Percentiles rank a stretch among this genome's conserved stretches.
Evolutionary conservation across 1,140 invertebrate species (phyloP).

Genomic region (Drosophila burlai): DNA sequence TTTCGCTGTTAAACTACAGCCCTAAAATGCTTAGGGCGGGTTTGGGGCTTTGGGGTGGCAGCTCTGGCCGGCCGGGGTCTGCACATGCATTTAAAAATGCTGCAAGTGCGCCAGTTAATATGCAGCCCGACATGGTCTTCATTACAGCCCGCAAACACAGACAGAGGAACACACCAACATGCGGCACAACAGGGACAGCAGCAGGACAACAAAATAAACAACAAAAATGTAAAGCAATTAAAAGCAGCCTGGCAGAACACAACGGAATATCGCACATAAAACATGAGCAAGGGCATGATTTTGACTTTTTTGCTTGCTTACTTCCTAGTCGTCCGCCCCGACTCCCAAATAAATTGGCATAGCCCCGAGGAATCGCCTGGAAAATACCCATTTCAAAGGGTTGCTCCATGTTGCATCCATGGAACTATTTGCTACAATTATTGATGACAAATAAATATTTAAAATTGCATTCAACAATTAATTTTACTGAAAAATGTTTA

Average conservation of each 20-base stretch:
- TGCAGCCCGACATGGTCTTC: conserved; percentile 76
- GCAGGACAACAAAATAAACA: conserved; percentile 62
- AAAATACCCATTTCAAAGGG: neutral
- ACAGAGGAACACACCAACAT: conserved; percentile 10
- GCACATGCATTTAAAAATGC: conserved; percentile 70
- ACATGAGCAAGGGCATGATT: conserved; percentile 74
- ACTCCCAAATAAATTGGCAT: neutral
- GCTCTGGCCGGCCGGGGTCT: neutral
- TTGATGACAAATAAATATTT: too few relatives aligned
- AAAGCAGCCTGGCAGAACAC: conserved; percentile 74
- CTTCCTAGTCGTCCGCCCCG: conserved; percentile 13
- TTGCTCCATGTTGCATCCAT: neutral
- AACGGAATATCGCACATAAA: conserved; percentile 76
- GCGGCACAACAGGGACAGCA: conserved; percentile 31
- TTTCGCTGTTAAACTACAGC: conserved; percentile 68
- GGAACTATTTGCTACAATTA: neutral
- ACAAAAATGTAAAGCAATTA: conserved; percentile 82
- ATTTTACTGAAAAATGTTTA: neutral
- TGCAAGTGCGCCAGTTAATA: conserved; percentile 74
- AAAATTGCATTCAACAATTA: neutral
- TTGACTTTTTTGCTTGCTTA: conserved; percentile 60
- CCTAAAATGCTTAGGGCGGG: conserved; percentile 70
- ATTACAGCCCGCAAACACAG: conserved; percentile 61
- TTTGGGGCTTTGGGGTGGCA: conserved; percentile 5
- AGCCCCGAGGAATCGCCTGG: neutral